A percentile compares a stretch with the other conserved stretches of the same genome.
Conservation (phyloP, 2,797 vertebrate species). For the Scomberomorus guttatus region DNA sequence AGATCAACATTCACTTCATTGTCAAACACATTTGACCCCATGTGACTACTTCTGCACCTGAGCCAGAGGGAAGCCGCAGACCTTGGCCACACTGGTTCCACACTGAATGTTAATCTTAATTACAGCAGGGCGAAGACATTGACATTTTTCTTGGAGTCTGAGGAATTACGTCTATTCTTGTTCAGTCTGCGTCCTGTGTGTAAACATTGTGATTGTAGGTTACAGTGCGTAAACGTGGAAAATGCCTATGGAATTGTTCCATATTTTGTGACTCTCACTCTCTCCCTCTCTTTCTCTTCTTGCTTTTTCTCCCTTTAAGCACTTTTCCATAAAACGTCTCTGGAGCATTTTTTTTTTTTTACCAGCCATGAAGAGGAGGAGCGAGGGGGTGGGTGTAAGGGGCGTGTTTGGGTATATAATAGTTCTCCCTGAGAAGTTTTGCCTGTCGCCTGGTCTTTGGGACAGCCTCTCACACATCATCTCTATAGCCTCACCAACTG, state of each 20-base stretch:
- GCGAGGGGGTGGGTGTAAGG: slow-evolving; percentile 79
- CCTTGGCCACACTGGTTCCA: slow-evolving; percentile 48
- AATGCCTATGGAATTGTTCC: slow-evolving; percentile 77
- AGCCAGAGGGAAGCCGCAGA: slow-evolving; percentile 56
- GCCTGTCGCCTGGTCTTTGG: slow-evolving; percentile 93
- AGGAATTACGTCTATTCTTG: slow-evolving; percentile 74
- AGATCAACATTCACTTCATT: neutral
- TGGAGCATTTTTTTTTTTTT: slow-evolving; percentile 60
- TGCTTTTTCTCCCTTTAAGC: slow-evolving; percentile 66
- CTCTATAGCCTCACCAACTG: slow-evolving; percentile 81
- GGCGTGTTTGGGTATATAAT: slow-evolving; percentile 91
- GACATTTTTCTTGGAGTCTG: slow-evolving; percentile 76
- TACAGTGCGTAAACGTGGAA: slow-evolving; percentile 79
- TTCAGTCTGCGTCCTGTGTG: slow-evolving; percentile 72
- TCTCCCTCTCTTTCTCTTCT: slow-evolving; percentile 32
- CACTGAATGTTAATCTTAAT: slow-evolving; percentile 68
- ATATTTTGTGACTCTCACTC: slow-evolving; percentile 66
- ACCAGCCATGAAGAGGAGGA: slow-evolving; percentile 78
- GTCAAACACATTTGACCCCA: slow-evolving; percentile 51
- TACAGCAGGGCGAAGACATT: slow-evolving; percentile 70
- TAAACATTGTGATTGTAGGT: slow-evolving; percentile 80
- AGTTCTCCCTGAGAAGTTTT: slow-evolving; percentile 89
- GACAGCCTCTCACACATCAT: slow-evolving; percentile 90
- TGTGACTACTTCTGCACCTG: slow-evolving; percentile 52
- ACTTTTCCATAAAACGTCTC: slow-evolving; percentile 79